phyloP scores from a whole-genome alignment of 1,140 invertebrate genomes.

The Drosophila melanica region DNA sequence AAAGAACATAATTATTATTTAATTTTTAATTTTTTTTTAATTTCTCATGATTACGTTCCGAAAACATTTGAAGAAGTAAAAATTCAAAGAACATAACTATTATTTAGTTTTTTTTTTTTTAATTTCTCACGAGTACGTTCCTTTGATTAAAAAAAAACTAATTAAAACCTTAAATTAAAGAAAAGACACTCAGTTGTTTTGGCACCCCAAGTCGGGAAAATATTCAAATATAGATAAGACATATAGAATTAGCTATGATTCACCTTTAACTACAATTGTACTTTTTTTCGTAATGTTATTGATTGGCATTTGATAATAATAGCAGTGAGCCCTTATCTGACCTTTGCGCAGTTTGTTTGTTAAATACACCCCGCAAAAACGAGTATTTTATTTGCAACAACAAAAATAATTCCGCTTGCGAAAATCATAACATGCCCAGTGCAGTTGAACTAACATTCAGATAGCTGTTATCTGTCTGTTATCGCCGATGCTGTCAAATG shows the following conservation, averaged over 20 bases:
- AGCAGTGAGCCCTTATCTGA: conserved; percentile 6
- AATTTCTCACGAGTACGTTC: not conserved
- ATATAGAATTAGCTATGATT: not conserved
- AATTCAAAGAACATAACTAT: too few relatives aligned
- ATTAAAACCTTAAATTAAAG: too few relatives aligned
- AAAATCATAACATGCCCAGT: conserved; percentile 21
- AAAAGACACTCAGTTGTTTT: not conserved
- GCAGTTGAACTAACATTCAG: conserved; percentile 15
- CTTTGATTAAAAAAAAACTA: not conserved
- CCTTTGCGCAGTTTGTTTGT: conserved; percentile 8
- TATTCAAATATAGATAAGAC: not conserved
- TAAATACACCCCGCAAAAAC: conserved; percentile 9
- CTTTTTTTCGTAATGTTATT: conserved; percentile 9
- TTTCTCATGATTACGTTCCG: too few relatives aligned
- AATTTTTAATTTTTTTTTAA: too few relatives aligned
- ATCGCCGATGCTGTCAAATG: conserved; percentile 37
- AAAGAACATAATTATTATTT: too few relatives aligned
- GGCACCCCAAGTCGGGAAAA: not conserved
- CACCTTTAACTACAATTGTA: not conserved
- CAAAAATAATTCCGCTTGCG: conserved; percentile 31
- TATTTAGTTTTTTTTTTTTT: not conserved
- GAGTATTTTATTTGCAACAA: not conserved
- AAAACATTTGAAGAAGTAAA: too few relatives aligned
- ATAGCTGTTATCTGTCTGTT: conserved; percentile 25
- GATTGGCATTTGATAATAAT: conserved; percentile 8